These are phyloP conservation scores for Phyllotreta cruciferae DNA, from an alignment of 2,888 invertebrate genomes.

Conservation along the genomic window DNA sequence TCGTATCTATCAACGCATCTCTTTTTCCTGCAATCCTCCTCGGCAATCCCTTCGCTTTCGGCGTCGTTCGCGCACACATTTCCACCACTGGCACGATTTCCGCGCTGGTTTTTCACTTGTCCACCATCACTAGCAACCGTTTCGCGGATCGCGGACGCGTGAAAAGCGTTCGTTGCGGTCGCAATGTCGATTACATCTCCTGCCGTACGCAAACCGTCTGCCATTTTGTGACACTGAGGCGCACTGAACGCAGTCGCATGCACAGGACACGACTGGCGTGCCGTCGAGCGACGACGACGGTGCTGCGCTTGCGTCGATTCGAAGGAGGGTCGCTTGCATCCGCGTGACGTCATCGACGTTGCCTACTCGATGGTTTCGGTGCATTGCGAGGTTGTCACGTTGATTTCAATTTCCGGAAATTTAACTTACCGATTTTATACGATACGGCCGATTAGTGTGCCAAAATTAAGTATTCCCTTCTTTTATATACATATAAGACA, in stretches of 20 bases:
- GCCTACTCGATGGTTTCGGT: constrained; percentile 38
- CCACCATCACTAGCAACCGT: constrained; percentile 61
- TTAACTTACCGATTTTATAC: not conserved
- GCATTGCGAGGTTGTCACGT: constrained; percentile 28
- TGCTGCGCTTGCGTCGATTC: constrained; percentile 27
- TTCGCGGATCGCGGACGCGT: constrained; percentile 56
- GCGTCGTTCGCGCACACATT: constrained; percentile 44
- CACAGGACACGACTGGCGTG: not conserved
- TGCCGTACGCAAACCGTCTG: constrained; percentile 77
- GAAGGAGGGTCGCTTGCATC: constrained; percentile 43
- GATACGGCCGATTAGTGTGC: not conserved
- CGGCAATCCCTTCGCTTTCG: constrained; percentile 54
- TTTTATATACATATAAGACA: too few species aligned
- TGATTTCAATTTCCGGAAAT: constrained; percentile 12
- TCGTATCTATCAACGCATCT: constrained; percentile 91
- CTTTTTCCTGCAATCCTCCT: constrained; percentile 74
- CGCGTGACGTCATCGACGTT: constrained; percentile 51
- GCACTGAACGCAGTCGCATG: constrained; percentile 28
- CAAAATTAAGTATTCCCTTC: too few species aligned
- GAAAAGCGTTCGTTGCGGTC: constrained; percentile 66
- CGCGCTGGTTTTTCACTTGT: constrained; percentile 62
- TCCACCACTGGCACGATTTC: constrained; percentile 56
- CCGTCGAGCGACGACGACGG: not conserved
- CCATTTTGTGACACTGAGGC: constrained; percentile 72
- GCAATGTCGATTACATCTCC: constrained; percentile 64